Percentiles rank a stretch among this genome's conserved stretches.
These are phyloP conservation scores for Agrotis ipsilon DNA, from an alignment of 2,888 invertebrate genomes.

Conservation along the genomic window DNA sequence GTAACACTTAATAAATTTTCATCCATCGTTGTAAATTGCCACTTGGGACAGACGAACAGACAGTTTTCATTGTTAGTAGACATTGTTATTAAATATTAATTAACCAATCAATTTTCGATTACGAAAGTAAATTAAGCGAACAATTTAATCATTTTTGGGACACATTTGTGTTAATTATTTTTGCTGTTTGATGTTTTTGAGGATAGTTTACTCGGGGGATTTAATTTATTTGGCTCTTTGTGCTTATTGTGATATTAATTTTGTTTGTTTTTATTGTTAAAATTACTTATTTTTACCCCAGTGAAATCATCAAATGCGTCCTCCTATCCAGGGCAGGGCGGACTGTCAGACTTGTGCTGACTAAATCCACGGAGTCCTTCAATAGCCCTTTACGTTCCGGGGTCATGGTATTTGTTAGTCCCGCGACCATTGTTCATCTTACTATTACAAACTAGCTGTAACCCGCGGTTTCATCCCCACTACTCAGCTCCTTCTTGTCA, in stretches of 20 bases:
- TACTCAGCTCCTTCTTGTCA: no score
- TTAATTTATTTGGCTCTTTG: background rate
- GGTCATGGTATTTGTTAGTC: no score
- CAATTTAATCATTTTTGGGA: conserved; percentile 40
- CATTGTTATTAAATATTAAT: conserved; percentile 46
- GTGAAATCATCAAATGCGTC: no score
- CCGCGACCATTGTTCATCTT: no score
- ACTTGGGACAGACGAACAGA: conserved; percentile 4
- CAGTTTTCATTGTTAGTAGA: conserved; percentile 13
- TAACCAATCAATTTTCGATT: conserved; percentile 61
- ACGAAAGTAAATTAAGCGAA: conserved; percentile 43
- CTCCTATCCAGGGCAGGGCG: no score
- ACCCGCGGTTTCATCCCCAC: no score
- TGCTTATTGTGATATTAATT: background rate
- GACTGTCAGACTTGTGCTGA: no score
- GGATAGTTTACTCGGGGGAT: background rate
- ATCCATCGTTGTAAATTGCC: conserved; percentile 25
- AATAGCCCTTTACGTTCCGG: no score
- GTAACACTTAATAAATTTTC: conserved; percentile 28
- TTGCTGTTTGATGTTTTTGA: conserved; percentile 27
- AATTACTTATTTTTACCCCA: no score
- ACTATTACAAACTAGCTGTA: no score
- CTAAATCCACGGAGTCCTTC: no score
- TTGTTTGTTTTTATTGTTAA: background rate
- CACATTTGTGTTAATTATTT: conserved; percentile 41